phyloP scores from a whole-genome alignment of 2,888 invertebrate genomes.

The Hyles lineata region DNA sequence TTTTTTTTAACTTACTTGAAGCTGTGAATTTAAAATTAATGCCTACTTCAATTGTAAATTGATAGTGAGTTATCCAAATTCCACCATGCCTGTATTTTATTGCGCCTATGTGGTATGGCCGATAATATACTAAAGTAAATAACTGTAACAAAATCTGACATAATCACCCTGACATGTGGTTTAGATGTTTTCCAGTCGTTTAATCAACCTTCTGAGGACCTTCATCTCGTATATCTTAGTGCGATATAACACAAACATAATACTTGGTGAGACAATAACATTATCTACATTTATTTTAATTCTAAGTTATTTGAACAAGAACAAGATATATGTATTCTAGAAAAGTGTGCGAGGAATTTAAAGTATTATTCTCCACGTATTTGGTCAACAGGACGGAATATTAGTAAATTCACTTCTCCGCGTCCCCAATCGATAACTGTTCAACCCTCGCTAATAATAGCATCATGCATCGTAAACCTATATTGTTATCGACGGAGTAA shows the following conservation, averaged over 20 bases:
- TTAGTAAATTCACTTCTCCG: not conserved
- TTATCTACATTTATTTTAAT: not conserved
- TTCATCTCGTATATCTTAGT: slow-evolving; percentile 10
- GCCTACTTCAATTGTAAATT: too few species aligned
- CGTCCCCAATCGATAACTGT: slow-evolving; percentile 50
- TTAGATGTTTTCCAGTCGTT: slow-evolving; percentile 25
- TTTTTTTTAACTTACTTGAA: too few species aligned
- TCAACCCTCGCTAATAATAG: slow-evolving; percentile 56
- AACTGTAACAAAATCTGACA: slow-evolving; percentile 22
- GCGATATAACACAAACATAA: not conserved
- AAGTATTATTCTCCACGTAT: not conserved
- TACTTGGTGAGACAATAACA: not conserved
- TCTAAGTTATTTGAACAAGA: not conserved
- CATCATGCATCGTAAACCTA: slow-evolving; percentile 42
- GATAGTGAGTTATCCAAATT: too few species aligned
- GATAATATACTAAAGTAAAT: slow-evolving; percentile 10
- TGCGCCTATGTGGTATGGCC: not conserved
- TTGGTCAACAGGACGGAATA: not conserved
- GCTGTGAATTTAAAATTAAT: too few species aligned
- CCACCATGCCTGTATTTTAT: not conserved
- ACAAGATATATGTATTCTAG: not conserved
- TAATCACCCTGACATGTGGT: slow-evolving; percentile 26
- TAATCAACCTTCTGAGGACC: slow-evolving; percentile 26
- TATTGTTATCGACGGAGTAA: slow-evolving; percentile 37
- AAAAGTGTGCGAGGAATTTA: not conserved